phyloP scores from a whole-genome alignment of 2,888 invertebrate genomes.

The Sipha maydis region DNA sequence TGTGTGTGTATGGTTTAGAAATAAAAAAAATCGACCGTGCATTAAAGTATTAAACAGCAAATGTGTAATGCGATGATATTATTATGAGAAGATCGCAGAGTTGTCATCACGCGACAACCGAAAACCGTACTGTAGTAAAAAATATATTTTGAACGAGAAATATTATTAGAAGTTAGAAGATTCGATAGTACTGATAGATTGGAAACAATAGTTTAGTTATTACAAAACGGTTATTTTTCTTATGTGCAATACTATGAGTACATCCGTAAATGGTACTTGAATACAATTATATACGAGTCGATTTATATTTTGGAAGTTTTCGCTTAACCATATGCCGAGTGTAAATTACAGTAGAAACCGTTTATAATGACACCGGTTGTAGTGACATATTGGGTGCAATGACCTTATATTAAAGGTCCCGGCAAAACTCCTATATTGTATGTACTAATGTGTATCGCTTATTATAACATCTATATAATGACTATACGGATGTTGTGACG shows the following conservation, averaged over 20 bases:
- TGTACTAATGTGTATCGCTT: too few relatives aligned
- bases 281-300: not conserved
- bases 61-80: not conserved
- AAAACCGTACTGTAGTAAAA: not conserved
- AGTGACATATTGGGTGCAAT: too few relatives aligned
- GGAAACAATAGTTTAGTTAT: not conserved
- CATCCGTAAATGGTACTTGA: not conserved
- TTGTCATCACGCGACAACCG: not conserved
- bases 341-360: too few relatives aligned
- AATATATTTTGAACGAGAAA: not conserved
- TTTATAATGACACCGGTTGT: too few relatives aligned
- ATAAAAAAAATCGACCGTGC: not conserved
- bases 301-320: not conserved
- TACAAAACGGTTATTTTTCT: not conserved
- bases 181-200: not conserved
- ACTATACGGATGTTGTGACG: too few relatives aligned
- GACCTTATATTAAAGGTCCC: too few relatives aligned
- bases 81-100: not conserved
- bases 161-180: not conserved
- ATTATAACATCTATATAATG: too few relatives aligned
- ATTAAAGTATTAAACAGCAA: not conserved
- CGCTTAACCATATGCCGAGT: not conserved
- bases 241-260: not conserved
- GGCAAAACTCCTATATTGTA: too few relatives aligned
- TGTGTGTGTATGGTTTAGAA: not conserved